These are phyloP conservation scores for Spatula versicolor DNA, from an alignment of 2,797 vertebrate genomes.

Conservation along the genomic window DNA sequence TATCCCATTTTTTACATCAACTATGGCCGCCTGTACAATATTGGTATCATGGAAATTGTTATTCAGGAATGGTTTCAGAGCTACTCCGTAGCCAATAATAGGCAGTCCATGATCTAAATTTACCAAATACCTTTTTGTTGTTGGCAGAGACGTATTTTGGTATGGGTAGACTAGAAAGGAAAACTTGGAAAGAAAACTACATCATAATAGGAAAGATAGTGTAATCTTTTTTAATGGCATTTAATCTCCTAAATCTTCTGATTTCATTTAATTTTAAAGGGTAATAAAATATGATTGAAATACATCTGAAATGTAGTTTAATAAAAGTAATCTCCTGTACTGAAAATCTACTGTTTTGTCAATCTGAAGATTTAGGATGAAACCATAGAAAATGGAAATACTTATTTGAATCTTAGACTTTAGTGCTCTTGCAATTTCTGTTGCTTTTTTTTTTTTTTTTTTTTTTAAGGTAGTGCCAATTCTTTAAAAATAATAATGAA, in stretches of 20 bases:
- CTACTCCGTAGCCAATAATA: neutral
- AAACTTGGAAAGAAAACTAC: neutral
- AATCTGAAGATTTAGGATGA: slow-evolving; percentile 1
- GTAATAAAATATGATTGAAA: slow-evolving; percentile 59
- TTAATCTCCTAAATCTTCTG: slow-evolving; percentile 57
- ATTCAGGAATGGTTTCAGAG: neutral
- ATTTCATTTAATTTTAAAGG: slow-evolving; percentile 66
- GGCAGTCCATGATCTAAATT: neutral
- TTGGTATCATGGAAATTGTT: neutral
- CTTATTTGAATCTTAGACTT: neutral
- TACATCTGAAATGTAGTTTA: slow-evolving; percentile 48
- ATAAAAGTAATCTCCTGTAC: slow-evolving; percentile 31
- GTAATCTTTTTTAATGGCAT: slow-evolving; percentile 39
- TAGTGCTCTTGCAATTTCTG: neutral
- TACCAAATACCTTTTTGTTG: neutral
- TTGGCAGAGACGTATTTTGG: neutral
- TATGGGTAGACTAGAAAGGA: neutral
- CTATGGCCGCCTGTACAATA: neutral
- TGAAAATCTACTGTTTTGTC: slow-evolving; percentile 47
- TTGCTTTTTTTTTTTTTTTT: neutral
- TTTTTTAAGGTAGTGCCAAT: neutral
- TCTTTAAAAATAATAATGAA: slow-evolving; percentile 10
- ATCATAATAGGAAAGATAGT: neutral
- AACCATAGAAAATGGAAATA: neutral
- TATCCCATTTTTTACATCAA: neutral